These are phyloP conservation scores for Tetrao urogallus DNA, from an alignment of 2,113 vertebrate species.

Conservation along the genomic window DNA sequence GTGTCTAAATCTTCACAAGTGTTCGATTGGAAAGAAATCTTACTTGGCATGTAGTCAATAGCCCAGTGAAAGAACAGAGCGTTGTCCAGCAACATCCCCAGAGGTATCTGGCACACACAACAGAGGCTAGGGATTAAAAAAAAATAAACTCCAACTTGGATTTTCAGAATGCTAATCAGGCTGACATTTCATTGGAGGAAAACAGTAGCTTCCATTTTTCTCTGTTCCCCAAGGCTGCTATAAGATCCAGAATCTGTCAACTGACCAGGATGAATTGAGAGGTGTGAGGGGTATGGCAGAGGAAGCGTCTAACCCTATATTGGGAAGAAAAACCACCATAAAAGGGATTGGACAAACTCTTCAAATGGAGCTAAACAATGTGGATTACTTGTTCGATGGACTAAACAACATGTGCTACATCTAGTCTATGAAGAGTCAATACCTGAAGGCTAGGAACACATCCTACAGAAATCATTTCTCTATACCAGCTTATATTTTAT, in stretches of 20 bases:
- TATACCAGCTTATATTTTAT: background rate
- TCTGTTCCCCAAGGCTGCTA: background rate
- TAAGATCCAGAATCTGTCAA: background rate
- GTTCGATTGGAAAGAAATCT: constrained; percentile 56
- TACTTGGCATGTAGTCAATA: constrained; percentile 70
- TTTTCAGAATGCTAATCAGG: constrained; percentile 43
- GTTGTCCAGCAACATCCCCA: constrained; percentile 47
- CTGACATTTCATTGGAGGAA: constrained; percentile 23
- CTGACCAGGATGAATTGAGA: background rate
- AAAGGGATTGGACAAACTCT: background rate
- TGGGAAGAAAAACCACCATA: background rate
- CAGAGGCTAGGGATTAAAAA: background rate
- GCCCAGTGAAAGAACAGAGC: constrained; percentile 29
- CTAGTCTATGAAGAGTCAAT: background rate
- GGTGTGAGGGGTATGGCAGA: background rate
- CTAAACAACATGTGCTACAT: background rate
- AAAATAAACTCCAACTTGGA: background rate
- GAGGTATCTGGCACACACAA: background rate
- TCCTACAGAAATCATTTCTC: background rate
- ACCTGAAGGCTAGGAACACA: background rate
- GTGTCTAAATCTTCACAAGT: constrained; percentile 62
- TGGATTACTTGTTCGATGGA: background rate
- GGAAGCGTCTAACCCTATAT: background rate
- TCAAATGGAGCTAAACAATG: background rate
- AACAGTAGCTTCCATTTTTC: background rate